These are phyloP conservation scores for Psettodes erumei DNA, from an alignment of 2,113 vertebrate genomes.

Conservation along the genomic window DNA sequence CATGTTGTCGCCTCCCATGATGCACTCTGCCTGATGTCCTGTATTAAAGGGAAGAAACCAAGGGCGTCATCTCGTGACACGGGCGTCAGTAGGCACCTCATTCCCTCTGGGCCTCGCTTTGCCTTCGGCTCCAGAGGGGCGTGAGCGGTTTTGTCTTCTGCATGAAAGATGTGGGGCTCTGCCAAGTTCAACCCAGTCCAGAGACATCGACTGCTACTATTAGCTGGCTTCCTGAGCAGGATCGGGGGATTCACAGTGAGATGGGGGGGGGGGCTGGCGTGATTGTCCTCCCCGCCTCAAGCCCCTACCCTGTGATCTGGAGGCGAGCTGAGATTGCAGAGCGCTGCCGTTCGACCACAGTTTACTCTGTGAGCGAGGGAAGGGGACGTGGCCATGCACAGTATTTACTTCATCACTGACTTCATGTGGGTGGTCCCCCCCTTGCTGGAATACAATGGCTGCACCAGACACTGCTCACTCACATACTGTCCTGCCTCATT, in stretches of 20 bases:
- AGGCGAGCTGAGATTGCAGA: slow-evolving; percentile 75
- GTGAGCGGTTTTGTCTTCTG: slow-evolving; percentile 69
- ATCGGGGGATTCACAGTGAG: slow-evolving; percentile 33
- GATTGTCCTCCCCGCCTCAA: slow-evolving; percentile 23
- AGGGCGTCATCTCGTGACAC: slow-evolving; percentile 66
- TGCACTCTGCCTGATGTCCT: slow-evolving; percentile 54
- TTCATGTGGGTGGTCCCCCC: slow-evolving; percentile 82
- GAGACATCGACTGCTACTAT: slow-evolving; percentile 55
- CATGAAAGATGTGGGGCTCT: slow-evolving; percentile 55
- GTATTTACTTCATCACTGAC: slow-evolving; percentile 81
- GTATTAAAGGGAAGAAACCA: slow-evolving; percentile 62
- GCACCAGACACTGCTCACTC: slow-evolving; percentile 79
- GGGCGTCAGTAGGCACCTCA: slow-evolving; percentile 69
- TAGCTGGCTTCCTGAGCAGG: slow-evolving; percentile 47
- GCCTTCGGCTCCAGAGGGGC: slow-evolving; percentile 63
- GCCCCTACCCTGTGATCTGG: slow-evolving; percentile 66
- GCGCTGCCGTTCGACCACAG: slow-evolving; percentile 61
- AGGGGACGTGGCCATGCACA: slow-evolving; percentile 69
- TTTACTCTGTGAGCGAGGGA: slow-evolving; percentile 72
- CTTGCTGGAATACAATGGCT: slow-evolving; percentile 75
- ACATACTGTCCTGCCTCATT: slow-evolving; percentile 81
- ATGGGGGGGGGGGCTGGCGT: slow-evolving; percentile 8
- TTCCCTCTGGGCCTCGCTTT: slow-evolving; percentile 63
- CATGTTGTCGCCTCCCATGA: slow-evolving; percentile 36
- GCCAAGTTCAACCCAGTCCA: slow-evolving; percentile 68